Evolutionary conservation across 2,888 invertebrate species (phyloP).

Genomic region (Anagyrus pseudococci): DNA sequence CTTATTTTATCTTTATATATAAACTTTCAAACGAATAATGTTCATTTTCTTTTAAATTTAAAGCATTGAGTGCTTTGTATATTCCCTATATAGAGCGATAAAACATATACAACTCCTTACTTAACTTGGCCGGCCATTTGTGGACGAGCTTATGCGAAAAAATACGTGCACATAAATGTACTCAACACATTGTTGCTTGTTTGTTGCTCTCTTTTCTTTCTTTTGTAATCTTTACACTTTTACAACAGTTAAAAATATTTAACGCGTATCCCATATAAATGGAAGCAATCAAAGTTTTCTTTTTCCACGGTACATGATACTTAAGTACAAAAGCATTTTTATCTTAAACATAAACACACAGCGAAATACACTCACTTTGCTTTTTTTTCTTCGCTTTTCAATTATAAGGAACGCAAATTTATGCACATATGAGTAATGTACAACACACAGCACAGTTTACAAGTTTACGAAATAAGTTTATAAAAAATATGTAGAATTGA

Average conservation of each 20-base stretch:
- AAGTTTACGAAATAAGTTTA: conserved; percentile 18
- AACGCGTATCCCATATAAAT: conserved; percentile 13
- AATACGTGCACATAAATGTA: conserved; percentile 10
- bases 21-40: conserved; percentile 10
- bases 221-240: conserved; percentile 10
- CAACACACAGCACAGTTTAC: conserved; percentile 24
- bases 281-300: conserved; percentile 12
- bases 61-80: conserved; percentile 2
- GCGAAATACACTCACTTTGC: background rate
- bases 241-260: conserved; percentile 25
- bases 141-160: conserved; percentile 12
- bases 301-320: no score
- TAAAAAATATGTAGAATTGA: conserved; percentile 24
- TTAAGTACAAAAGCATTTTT: no score
- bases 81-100: background rate
- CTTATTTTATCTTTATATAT: background rate
- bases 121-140: background rate
- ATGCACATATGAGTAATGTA: conserved; percentile 12
- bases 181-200: background rate
- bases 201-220: conserved; percentile 1
- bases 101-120: background rate
- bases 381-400: background rate
- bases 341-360: no score
- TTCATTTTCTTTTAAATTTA: conserved; percentile 1
- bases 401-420: conserved; percentile 17